A percentile compares a stretch with the other conserved stretches of the same genome.
Conservation (phyloP, 2,113 vertebrate genomes). For the Calidris pygmaea region DNA sequence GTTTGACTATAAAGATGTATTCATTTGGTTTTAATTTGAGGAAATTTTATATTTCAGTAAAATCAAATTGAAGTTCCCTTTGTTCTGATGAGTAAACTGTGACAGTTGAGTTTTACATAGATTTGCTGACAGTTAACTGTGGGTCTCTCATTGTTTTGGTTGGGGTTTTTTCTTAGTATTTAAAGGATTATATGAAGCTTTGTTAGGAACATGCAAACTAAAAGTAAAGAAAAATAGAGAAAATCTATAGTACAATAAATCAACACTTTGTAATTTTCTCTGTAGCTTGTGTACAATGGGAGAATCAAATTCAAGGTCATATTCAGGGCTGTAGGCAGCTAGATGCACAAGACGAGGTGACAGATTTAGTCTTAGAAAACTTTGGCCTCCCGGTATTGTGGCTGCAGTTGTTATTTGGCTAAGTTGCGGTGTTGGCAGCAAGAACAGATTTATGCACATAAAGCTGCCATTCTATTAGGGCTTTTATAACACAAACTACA, state of each 20-base stretch:
- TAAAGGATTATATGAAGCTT: neutral
- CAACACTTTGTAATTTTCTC: constrained; percentile 3
- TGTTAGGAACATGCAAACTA: neutral
- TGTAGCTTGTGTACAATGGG: neutral
- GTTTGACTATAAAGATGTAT: constrained; percentile 37
- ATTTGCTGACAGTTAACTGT: neutral
- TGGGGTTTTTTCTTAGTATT: neutral
- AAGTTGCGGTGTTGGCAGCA: constrained; percentile 9
- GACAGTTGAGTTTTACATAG: neutral
- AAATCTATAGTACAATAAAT: neutral
- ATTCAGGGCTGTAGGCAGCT: constrained; percentile 19
- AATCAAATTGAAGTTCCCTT: constrained; percentile 39
- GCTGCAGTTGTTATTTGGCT: constrained; percentile 26
- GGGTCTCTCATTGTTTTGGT: neutral
- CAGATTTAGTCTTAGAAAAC: constrained; percentile 22
- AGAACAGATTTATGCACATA: constrained; percentile 45
- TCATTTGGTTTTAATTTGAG: constrained; percentile 63
- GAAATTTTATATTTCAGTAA: constrained; percentile 57
- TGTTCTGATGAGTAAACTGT: constrained; percentile 8
- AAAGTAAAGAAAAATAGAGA: neutral
- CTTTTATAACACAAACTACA: constrained; percentile 37
- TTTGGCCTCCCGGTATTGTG: constrained; percentile 25
- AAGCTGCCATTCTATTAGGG: constrained; percentile 47
- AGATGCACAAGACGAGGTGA: constrained; percentile 31
- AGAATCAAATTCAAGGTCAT: constrained; percentile 36